These are phyloP conservation scores for Linurgus olivaceus DNA, from an alignment of 2,797 vertebrate species.

Conservation along the genomic window DNA sequence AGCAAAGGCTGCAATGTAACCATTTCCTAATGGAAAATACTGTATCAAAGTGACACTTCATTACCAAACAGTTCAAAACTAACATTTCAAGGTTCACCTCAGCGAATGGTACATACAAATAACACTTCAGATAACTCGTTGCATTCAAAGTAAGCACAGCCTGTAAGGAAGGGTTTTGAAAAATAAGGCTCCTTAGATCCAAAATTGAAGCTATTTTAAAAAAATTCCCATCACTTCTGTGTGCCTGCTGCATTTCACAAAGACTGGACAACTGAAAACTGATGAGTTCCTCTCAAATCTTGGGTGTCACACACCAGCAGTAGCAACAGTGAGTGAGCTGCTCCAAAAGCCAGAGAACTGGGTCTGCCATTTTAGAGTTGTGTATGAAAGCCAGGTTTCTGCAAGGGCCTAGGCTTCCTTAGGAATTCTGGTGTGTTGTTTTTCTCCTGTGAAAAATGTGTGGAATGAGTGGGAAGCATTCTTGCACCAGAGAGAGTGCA, in stretches of 20 bases:
- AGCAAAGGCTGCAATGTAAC: conserved; percentile 2
- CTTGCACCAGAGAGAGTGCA: not conserved
- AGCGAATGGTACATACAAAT: accelerated
- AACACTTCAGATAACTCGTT: not conserved
- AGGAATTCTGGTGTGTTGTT: not conserved
- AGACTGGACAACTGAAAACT: not conserved
- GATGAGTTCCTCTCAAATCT: not conserved
- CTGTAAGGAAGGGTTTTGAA: not conserved
- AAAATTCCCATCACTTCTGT: not conserved
- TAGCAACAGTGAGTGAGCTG: not conserved
- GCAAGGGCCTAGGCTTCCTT: not conserved
- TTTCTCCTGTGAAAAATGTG: not conserved
- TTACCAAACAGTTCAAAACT: not conserved
- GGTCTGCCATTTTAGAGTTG: not conserved
- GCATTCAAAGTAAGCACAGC: not conserved
- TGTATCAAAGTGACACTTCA: accelerated
- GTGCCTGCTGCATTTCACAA: not conserved
- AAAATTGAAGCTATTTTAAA: accelerated
- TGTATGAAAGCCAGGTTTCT: not conserved
- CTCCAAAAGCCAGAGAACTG: not conserved
- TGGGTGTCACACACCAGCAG: not conserved
- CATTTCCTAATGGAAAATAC: not conserved
- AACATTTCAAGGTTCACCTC: not conserved
- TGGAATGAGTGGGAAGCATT: not conserved
- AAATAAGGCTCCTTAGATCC: not conserved